These are phyloP conservation scores for Fragum whitleyi DNA, from an alignment of 2,888 invertebrate species.

Conservation along the genomic window DNA sequence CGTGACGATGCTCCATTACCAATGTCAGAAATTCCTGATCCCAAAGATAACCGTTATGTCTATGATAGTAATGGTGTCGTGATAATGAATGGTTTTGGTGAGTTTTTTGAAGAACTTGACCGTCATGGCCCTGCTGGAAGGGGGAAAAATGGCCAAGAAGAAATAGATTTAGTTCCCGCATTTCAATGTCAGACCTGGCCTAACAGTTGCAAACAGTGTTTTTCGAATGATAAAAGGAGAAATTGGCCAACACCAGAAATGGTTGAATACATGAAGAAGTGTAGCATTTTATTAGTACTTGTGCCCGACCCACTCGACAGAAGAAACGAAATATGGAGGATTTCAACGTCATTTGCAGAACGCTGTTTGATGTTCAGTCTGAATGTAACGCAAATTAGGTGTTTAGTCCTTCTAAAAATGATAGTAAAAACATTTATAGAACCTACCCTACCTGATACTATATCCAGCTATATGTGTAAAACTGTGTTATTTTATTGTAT, in stretches of 20 bases:
- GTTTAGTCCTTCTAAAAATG: too few relatives aligned
- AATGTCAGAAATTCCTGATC: neutral
- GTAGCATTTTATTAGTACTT: constrained; percentile 14
- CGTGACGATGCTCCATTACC: neutral
- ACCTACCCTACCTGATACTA: neutral
- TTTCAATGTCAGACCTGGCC: neutral
- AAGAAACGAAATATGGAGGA: constrained; percentile 11
- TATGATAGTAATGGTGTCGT: too few relatives aligned
- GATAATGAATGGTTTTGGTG: too few relatives aligned
- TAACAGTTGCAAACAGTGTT: neutral
- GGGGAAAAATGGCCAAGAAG: neutral
- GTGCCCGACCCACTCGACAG: neutral
- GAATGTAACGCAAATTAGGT: constrained; percentile 12
- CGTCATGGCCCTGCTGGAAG: neutral
- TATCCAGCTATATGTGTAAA: constrained; percentile 39
- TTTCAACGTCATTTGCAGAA: constrained; percentile 23
- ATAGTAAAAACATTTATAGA: constrained; percentile 11
- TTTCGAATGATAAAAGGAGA: neutral
- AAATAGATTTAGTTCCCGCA: neutral
- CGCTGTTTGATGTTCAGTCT: constrained; percentile 24
- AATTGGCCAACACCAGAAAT: constrained; percentile 24
- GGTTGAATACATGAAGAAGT: neutral
- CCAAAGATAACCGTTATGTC: neutral
- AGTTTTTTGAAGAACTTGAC: neutral
- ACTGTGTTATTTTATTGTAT: constrained; percentile 28